A percentile compares a stretch with the other conserved stretches of the same genome.
Conservation (phyloP, 2,888 invertebrate genomes). For the Scaptomyza reducta region DNA sequence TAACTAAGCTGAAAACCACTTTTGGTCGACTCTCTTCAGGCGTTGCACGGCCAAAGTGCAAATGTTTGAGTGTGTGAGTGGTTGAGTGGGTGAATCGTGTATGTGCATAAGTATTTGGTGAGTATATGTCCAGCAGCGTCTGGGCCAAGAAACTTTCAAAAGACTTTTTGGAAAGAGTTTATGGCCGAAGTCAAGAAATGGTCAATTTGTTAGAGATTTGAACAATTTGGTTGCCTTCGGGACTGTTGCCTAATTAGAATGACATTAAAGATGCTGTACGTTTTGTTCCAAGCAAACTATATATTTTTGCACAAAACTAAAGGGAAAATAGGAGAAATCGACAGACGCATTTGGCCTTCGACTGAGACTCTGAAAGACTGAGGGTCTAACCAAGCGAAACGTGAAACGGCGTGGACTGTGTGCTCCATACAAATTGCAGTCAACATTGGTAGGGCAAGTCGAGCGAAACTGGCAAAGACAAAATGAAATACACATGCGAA, state of each 20-base stretch:
- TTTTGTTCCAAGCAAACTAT: conserved; percentile 35
- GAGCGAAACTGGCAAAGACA: conserved; percentile 73
- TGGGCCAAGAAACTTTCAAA: conserved; percentile 42
- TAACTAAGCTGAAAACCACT: conserved; percentile 41
- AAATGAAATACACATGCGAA: conserved; percentile 72
- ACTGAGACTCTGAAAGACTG: conserved; percentile 24
- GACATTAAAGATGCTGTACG: conserved; percentile 62
- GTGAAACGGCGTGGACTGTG: conserved; percentile 54
- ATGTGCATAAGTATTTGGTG: conserved; percentile 49
- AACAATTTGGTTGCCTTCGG: conserved; percentile 52
- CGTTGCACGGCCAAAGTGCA: conserved; percentile 26
- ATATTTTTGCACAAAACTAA: conserved; percentile 2
- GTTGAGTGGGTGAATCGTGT: conserved; percentile 31
- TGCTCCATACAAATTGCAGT: conserved; percentile 75
- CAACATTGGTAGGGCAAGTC: conserved; percentile 75
- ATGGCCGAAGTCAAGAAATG: conserved; percentile 58
- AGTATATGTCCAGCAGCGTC: conserved; percentile 29
- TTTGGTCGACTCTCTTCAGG: conserved; percentile 49
- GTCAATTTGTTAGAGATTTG: conserved; percentile 76
- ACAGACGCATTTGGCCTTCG: conserved; percentile 63
- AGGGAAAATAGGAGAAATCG: not conserved
- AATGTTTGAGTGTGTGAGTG: conserved; percentile 4
- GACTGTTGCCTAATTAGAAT: conserved; percentile 71
- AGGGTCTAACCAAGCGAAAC: conserved; percentile 68
- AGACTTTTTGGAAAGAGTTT: conserved; percentile 41